phyloP scores from a whole-genome alignment of 2,113 vertebrate genomes.

The Oenanthe oenanthe region DNA sequence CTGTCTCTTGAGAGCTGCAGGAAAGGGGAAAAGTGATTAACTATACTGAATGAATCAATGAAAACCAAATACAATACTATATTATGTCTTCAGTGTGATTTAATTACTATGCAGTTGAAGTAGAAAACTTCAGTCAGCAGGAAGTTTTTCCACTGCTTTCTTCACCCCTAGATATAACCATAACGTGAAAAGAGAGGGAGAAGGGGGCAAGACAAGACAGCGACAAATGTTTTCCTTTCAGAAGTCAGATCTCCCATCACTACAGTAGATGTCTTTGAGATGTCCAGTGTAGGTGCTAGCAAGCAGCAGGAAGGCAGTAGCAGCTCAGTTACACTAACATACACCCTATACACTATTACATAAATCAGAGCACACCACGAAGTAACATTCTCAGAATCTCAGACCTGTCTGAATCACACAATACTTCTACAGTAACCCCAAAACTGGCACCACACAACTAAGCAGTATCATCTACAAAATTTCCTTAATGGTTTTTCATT shows the following conservation, averaged over 20 bases:
- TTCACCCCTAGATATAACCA: not conserved
- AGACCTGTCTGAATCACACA: not conserved
- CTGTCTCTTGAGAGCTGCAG: conserved; percentile 88
- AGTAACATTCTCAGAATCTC: not conserved
- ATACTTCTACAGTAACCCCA: not conserved
- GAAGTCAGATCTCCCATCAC: not conserved
- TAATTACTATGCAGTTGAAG: not conserved
- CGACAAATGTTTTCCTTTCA: not conserved
- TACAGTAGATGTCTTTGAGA: not conserved
- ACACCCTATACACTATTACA: not conserved
- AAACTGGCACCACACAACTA: not conserved
- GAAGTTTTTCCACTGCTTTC: not conserved
- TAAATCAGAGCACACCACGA: accelerated
- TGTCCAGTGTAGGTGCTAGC: not conserved
- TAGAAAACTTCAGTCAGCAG: not conserved
- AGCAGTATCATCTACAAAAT: not conserved
- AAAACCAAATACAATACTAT: not conserved
- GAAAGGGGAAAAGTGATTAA: not conserved
- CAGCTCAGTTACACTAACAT: not conserved
- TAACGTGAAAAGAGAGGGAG: not conserved
- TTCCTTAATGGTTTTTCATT: not conserved
- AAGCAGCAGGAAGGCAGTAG: not conserved
- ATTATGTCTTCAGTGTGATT: not conserved
- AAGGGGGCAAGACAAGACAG: not conserved
- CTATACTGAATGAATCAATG: not conserved